phyloP scores from a whole-genome alignment of 1,140 invertebrate genomes.

The Apolygus lucorum region DNA sequence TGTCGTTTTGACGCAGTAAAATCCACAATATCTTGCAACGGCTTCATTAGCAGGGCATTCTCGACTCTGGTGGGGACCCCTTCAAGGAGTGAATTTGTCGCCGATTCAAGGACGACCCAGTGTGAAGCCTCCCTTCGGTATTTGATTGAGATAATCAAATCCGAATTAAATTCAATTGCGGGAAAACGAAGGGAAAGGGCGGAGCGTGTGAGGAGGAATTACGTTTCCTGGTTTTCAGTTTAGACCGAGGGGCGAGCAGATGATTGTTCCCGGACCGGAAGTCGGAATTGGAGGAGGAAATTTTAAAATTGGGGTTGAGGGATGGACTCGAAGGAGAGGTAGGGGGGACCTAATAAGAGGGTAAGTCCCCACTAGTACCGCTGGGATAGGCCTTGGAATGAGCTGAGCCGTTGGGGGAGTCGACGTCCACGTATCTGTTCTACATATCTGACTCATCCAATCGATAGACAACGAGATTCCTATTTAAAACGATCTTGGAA shows the following conservation, averaged over 20 bases:
- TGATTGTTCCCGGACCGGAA: conserved; percentile 22
- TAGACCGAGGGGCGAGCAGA: conserved; percentile 6
- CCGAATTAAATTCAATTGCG: conserved; percentile 25
- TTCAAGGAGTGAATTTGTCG: neutral
- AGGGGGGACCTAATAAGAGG: neutral
- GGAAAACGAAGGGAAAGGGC: neutral
- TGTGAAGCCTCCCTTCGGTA: neutral
- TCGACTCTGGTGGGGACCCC: neutral
- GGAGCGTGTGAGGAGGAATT: neutral
- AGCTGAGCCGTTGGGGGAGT: too few species aligned
- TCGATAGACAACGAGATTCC: neutral
- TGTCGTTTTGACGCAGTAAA: too few species aligned
- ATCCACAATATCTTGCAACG: too few species aligned
- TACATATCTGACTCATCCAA: neutral
- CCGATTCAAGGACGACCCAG: neutral
- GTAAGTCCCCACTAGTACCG: neutral
- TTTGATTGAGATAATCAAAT: conserved; percentile 19
- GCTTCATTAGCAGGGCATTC: neutral
- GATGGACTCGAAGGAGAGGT: neutral
- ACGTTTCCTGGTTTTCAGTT: too few species aligned
- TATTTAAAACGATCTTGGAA: too few species aligned
- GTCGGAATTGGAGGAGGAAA: conserved; percentile 21
- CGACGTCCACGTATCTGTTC: neutral
- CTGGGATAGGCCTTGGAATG: too few species aligned
- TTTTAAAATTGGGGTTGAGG: conserved; percentile 20